These are phyloP conservation scores for Choristoneura fumiferana DNA, from an alignment of 1,140 invertebrate genomes.

Conservation along the genomic window DNA sequence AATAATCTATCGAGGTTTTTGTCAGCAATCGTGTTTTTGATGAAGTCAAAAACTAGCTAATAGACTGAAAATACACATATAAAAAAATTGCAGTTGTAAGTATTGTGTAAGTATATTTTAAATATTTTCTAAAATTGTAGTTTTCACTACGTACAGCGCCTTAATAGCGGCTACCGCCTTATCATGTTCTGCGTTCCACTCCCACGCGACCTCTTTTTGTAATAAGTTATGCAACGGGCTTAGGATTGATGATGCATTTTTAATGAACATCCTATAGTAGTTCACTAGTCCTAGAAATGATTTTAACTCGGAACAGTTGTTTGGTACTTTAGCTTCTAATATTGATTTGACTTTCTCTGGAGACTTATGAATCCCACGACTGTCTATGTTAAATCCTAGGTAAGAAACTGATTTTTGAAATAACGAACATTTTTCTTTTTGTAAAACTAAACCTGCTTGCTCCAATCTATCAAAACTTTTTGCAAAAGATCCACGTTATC, in stretches of 20 bases:
- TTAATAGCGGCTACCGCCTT: background rate
- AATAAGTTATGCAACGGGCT: too few relatives aligned
- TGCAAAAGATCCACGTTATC: constrained; percentile 30
- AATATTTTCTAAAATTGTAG: too few relatives aligned
- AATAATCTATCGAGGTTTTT: too few relatives aligned
- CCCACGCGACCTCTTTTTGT: background rate
- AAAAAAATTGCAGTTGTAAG: too few relatives aligned
- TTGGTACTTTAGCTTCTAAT: constrained; percentile 22
- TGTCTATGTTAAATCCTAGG: constrained; percentile 34
- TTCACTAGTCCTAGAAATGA: constrained; percentile 31
- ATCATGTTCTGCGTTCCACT: background rate
- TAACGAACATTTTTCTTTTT: constrained; percentile 25
- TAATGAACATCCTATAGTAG: constrained; percentile 27
- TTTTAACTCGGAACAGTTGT: constrained; percentile 23
- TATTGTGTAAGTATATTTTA: too few relatives aligned
- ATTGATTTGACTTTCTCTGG: constrained; percentile 26
- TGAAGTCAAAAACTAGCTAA: too few relatives aligned
- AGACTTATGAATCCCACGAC: constrained; percentile 30
- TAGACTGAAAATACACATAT: too few relatives aligned
- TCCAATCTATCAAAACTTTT: constrained; percentile 34
- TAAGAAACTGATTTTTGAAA: constrained; percentile 28
- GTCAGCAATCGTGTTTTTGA: too few relatives aligned
- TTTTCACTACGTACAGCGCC: too few relatives aligned
- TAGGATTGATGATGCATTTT: constrained; percentile 17
- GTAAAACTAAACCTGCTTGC: constrained; percentile 31